A percentile compares a stretch with the other conserved stretches of the same genome.
These are phyloP conservation scores for Mesorhabditis sp. DNA, from an alignment of 2,888 invertebrate species.

Conservation along the genomic window DNA sequence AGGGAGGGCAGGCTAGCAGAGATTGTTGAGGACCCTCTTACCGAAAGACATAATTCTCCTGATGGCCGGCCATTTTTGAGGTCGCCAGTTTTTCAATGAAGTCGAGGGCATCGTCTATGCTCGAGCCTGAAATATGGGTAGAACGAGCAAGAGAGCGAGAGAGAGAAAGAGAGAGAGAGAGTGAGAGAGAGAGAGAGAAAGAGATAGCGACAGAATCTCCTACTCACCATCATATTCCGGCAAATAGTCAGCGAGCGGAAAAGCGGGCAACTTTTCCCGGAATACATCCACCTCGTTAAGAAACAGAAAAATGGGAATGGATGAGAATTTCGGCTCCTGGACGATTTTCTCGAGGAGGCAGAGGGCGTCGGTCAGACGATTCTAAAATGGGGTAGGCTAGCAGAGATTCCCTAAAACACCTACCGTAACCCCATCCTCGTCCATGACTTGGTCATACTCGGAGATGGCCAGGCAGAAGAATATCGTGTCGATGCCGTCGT, in stretches of 20 bases:
- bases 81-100: conserved; percentile 32
- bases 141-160: not conserved
- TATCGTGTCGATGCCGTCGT: conserved; percentile 50
- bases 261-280: conserved; percentile 34
- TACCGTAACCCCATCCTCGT: conserved; percentile 32
- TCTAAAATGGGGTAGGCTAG: conserved; percentile 21
- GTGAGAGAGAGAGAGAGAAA: not conserved
- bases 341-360: conserved; percentile 30
- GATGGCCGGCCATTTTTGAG: not conserved
- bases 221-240: conserved; percentile 32
- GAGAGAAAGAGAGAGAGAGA: not conserved
- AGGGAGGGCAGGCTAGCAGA: not conserved
- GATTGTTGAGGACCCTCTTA: conserved; percentile 8
- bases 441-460: conserved; percentile 47
- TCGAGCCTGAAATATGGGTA: conserved; percentile 25
- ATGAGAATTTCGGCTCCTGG: conserved; percentile 28
- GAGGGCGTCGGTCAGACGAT: conserved; percentile 38
- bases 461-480: conserved; percentile 49
- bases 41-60: not conserved
- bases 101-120: conserved; percentile 38
- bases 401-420: not conserved
- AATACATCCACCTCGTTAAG: conserved; percentile 50
- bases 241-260: conserved; percentile 33
- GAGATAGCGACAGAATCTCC: not conserved
- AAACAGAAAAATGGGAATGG: conserved; percentile 42